Conservation (phyloP, 2,797 vertebrate species). For the Pampus argenteus region DNA sequence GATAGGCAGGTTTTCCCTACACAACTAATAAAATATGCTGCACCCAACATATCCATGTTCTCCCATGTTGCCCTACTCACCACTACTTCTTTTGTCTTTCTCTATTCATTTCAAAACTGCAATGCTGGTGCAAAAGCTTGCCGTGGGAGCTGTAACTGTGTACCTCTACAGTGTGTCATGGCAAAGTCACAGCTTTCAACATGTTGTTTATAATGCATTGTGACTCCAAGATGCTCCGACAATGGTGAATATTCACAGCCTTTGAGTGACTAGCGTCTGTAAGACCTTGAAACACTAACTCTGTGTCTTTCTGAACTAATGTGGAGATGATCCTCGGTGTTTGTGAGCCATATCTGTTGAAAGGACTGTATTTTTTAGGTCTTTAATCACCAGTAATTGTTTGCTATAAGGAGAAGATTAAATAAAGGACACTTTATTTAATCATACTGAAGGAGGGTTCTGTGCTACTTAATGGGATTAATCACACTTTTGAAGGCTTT, state of each 20-base stretch:
- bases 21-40: constrained; percentile 5
- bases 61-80: constrained; percentile 1
- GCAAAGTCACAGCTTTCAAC: constrained; percentile 16
- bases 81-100: neutral
- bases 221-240: neutral
- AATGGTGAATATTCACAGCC: constrained; percentile 17
- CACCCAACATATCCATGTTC: neutral
- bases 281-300: neutral
- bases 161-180: neutral
- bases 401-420: constrained; percentile 5
- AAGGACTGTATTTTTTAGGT: neutral
- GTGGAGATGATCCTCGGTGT: neutral
- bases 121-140: neutral
- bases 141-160: constrained; percentile 11
- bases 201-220: constrained; percentile 4
- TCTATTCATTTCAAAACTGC: neutral
- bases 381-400: constrained; percentile 9
- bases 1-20: neutral
- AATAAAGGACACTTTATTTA: neutral
- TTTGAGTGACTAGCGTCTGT: neutral
- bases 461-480: constrained; percentile 17
- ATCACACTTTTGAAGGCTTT: neutral
- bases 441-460: neutral
- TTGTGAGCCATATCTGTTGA: neutral
- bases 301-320: neutral